Evolutionary conservation across 30 jellyfish, hydroid and myxozoan genomes (phyloP), one percentile per base, ranked within the genome.

Genomic region (Rhopilema esculentum): DNA sequence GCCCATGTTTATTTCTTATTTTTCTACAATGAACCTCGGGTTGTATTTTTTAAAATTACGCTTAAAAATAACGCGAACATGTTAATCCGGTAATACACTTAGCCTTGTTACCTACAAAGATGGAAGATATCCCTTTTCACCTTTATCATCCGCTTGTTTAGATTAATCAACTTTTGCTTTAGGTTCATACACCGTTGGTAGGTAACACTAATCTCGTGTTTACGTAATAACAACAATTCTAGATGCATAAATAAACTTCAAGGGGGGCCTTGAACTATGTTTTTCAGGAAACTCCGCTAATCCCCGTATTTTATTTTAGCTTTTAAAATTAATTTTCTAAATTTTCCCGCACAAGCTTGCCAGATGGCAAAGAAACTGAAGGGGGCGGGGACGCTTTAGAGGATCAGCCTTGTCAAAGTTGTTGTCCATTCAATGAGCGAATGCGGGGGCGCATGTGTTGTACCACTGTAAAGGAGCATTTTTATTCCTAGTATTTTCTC

Each of bases 31-130:
- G 30, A 64, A 25, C 79, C n/a, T 86, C 21, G 88, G n/a, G 27
- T 64, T 87, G 25, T 73, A 68, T 63, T 31, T 62, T 74, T 61
- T 66, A 57, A 53, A 85, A 69, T 27, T 30, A 69, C 74, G 77
- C 80, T 66, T 33, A 48, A 25, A 61, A 57, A 85, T 69, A 85
- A 75, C 89, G 74, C 70, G 77, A 27, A 31, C 31, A 7, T 75
- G 83, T 33, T 72, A 85, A 85, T 63, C 94, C 89, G 88, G 88
- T 85, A 85, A 85, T 85, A 74, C 84, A 73, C 94, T 74, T 73
- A 85, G 65, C 63, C 50, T 72, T 21, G 84, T 78, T 73, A 28
- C 65, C 49, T 32, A 71, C 86, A 73, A 74, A 85, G 80, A 76
- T 61, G 70, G 65, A 68, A 63, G 19, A 69, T 64, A 85, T 85